Evolutionary conservation across 2,888 invertebrate species (phyloP).

Genomic region (Heliconius ismenius): DNA sequence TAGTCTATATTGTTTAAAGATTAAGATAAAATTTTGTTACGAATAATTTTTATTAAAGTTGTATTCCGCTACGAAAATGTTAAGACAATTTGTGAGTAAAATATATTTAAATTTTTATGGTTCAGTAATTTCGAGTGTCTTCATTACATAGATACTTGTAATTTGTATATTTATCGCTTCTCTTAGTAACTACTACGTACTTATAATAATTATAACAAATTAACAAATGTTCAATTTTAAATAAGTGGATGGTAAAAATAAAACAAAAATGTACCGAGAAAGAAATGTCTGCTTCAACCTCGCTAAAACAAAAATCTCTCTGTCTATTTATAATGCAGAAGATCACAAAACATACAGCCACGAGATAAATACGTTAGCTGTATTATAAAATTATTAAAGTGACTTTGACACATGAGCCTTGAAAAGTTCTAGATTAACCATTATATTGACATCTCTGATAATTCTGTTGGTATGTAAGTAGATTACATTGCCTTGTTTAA

Average conservation of each 20-base stretch:
- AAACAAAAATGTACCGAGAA: not conserved
- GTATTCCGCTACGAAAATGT: not conserved
- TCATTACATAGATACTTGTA: not conserved
- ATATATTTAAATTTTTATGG: not conserved
- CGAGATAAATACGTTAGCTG: not conserved
- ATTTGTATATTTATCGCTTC: not conserved
- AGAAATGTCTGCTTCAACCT: not conserved
- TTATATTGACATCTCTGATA: constrained; percentile 10
- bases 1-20: not conserved
- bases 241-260: not conserved
- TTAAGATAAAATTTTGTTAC: not conserved
- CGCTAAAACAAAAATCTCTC: not conserved
- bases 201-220: too few species aligned
- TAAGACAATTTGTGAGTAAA: not conserved
- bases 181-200: too few species aligned
- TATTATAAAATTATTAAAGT: not conserved
- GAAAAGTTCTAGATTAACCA: constrained; percentile 20
- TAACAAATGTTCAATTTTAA: not conserved
- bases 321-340: not conserved
- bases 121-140: not conserved
- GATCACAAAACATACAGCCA: not conserved
- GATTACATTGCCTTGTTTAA: constrained; percentile 2
- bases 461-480: not conserved
- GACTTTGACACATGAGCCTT: not conserved
- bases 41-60: not conserved